Conservation (phyloP, 1,140 invertebrate species). For the Neodiprion fabricii region DNA sequence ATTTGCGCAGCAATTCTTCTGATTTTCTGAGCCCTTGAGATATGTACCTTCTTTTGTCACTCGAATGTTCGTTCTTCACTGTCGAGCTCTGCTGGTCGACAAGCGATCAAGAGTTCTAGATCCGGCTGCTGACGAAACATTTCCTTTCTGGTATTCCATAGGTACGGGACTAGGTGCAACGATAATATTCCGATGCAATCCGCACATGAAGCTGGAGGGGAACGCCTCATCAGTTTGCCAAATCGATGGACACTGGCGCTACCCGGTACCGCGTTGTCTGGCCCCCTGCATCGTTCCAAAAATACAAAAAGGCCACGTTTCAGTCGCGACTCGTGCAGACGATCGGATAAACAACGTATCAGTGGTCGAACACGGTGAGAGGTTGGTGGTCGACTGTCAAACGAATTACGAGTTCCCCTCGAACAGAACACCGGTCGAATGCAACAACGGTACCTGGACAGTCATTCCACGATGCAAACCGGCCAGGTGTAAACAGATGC, state of each 20-base stretch:
- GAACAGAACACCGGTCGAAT: constrained; percentile 72
- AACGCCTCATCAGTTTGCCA: constrained; percentile 84
- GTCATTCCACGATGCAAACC: constrained; percentile 85
- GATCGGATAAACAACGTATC: constrained; percentile 59
- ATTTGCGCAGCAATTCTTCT: too few relatives aligned
- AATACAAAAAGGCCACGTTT: constrained; percentile 59
- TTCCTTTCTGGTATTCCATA: not conserved
- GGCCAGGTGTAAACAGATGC: constrained; percentile 83
- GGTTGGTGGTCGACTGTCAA: constrained; percentile 81
- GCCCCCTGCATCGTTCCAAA: constrained; percentile 47
- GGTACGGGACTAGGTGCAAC: constrained; percentile 84
- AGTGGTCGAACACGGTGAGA: constrained; percentile 78
- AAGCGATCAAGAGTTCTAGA: too few relatives aligned
- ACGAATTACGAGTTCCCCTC: constrained; percentile 81
- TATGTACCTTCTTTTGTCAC: too few relatives aligned
- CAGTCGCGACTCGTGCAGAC: constrained; percentile 59
- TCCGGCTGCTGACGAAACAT: not conserved
- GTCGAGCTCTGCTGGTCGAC: too few relatives aligned
- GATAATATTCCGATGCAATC: constrained; percentile 87
- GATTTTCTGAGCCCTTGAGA: too few relatives aligned
- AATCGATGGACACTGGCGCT: constrained; percentile 86
- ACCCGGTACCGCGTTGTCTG: constrained; percentile 83
- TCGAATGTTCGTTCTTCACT: too few relatives aligned
- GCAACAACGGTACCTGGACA: constrained; percentile 92
- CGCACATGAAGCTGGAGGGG: constrained; percentile 85